These are phyloP conservation scores for Dicerorhinus sumatrensis DNA, from an alignment of 2,113 vertebrate species.

Conservation along the genomic window DNA sequence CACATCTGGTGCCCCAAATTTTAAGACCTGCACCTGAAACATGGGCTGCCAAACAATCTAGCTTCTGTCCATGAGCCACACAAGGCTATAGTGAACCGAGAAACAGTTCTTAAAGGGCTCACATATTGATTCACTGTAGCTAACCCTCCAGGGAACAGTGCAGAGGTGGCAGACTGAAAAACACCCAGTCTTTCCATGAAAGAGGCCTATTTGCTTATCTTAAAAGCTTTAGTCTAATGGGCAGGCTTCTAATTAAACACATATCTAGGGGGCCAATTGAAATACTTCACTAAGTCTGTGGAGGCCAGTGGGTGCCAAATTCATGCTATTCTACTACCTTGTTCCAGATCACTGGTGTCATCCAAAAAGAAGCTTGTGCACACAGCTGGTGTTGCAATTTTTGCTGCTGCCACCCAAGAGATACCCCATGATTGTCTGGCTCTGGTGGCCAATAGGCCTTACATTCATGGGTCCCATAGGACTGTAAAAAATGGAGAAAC, in stretches of 20 bases:
- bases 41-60: neutral
- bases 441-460: neutral
- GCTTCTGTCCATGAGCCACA: neutral
- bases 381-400: neutral
- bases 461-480: neutral
- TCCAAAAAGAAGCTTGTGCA: neutral
- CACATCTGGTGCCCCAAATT: neutral
- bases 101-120: neutral
- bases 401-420: neutral
- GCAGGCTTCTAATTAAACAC: neutral
- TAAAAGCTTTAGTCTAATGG: neutral
- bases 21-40: neutral
- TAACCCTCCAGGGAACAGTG: neutral
- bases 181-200: neutral
- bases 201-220: neutral
- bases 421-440: neutral
- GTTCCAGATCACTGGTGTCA: neutral
- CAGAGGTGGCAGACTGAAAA: neutral
- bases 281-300: neutral
- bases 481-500: neutral
- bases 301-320: neutral
- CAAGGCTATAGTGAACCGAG: neutral
- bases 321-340: neutral
- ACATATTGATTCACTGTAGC: too few species aligned
- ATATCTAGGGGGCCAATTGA: neutral